Base-by-base conservation (phyloP, 2,113 vertebrate genomes). In the Dissostichus mawsoni region DNA sequence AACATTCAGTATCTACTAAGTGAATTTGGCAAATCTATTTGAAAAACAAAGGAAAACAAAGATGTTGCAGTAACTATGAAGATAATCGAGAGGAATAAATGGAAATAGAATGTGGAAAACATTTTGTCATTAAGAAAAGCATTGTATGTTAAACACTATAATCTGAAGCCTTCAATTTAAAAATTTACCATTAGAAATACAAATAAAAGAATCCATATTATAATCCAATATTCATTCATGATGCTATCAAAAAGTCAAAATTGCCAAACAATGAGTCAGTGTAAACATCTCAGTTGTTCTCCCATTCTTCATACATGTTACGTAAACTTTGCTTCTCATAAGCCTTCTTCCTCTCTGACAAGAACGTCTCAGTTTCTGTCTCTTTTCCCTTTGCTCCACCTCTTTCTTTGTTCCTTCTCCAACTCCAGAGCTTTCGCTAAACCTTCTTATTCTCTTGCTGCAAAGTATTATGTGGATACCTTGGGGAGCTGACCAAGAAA, bases 351-450 rank as follows among this genome's bases (percentile, higher is more conserved):
- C 72, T 77, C 47, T 69, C 70, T 48, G 29, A 76, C 62, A 62
- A 62, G 62, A 66, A 48, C 72, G 65, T 76, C 71, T 73, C 33
- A 33, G 47, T 52, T 73, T 53, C 56, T 36, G 13, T 61, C 45
- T 78, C 29, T 61, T 78, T 64, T 64, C 68, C 56, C 51, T 0
- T 0, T 59, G 66, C 75, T 67, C 75, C 70, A 79, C 82, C 57
- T 73, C 62, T 78, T 29, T 75, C 75, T 87, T 53, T 85, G 65
- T 81, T 82, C 57, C 48, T 36, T 61, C 68, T 78, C 50, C 69
- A 78, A 66, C 66, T 72, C 61, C 70, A 67, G 64, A 78, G 50
- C 81, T 65, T 41, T 45, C 78, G 33, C 78, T 73, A 65, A 80
- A 87, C 76, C 63, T 69, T 56, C 51, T 64, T 79, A 50, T 67